These are phyloP conservation scores for Drosophila pullipes DNA, from an alignment of 2,888 invertebrate species.

Conservation along the genomic window DNA sequence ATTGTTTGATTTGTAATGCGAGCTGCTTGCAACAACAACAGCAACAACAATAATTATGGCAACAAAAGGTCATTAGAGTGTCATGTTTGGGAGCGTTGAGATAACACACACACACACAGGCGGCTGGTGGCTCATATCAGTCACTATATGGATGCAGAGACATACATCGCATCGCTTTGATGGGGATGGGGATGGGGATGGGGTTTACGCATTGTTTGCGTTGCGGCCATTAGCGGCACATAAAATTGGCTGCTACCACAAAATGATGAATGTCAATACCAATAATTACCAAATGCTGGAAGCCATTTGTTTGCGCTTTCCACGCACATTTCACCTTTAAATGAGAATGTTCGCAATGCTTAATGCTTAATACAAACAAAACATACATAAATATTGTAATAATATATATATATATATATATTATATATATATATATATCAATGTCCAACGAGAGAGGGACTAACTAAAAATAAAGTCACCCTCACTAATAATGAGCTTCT, in stretches of 20 bases:
- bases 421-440: not conserved
- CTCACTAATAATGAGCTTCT: no score
- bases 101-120: conserved; percentile 18
- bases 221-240: conserved; percentile 36
- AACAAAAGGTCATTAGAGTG: conserved; percentile 45
- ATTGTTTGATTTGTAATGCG: conserved; percentile 57
- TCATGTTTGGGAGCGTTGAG: conserved; percentile 15
- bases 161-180: conserved; percentile 2
- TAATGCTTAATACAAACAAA: not conserved
- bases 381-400: not conserved
- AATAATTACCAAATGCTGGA: conserved; percentile 43
- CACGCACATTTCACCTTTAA: conserved; percentile 3
- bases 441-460: not conserved
- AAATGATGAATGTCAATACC: conserved; percentile 60
- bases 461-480: not conserved
- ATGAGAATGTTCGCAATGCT: not conserved
- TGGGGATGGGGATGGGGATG: not conserved
- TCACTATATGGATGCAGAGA: conserved; percentile 3
- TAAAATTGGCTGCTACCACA: conserved; percentile 14
- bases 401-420: not conserved
- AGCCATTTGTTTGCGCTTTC: conserved; percentile 25
- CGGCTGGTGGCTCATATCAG: not conserved
- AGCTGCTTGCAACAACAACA: conserved; percentile 24
- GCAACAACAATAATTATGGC: not conserved
- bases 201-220: conserved; percentile 5